Conservation (phyloP, 2,113 vertebrate species). For the Fregetta grallaria region DNA sequence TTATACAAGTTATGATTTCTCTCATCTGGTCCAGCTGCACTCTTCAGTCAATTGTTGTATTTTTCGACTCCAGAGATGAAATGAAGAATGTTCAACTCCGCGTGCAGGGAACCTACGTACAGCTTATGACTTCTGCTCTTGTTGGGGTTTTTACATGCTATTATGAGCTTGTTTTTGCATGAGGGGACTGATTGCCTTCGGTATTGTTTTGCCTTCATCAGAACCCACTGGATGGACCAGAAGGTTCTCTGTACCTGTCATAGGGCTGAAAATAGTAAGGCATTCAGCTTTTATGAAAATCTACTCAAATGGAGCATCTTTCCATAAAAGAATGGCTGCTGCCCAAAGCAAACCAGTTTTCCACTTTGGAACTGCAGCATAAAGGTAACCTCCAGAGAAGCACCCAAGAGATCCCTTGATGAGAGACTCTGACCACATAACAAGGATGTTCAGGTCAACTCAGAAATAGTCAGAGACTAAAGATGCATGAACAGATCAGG, state of each 20-base stretch:
- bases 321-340: neutral
- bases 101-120: fast-evolving
- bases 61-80: neutral
- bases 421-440: neutral
- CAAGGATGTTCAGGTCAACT: neutral
- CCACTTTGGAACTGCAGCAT: neutral
- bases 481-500: neutral
- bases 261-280: neutral
- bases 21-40: neutral
- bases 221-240: neutral
- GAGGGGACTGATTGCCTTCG: neutral
- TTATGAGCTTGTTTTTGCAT: neutral
- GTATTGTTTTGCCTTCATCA: neutral
- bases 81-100: neutral
- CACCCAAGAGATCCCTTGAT: neutral
- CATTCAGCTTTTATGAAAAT: neutral
- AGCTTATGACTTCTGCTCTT: neutral
- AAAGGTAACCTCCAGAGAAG: neutral
- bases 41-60: neutral
- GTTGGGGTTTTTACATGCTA: neutral
- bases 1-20: neutral
- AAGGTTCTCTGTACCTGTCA: neutral
- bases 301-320: neutral
- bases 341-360: neutral
- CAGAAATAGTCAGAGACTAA: neutral